Evolutionary conservation across 2,797 vertebrate genomes (phyloP).

Genomic region (Iguana delicatissima): DNA sequence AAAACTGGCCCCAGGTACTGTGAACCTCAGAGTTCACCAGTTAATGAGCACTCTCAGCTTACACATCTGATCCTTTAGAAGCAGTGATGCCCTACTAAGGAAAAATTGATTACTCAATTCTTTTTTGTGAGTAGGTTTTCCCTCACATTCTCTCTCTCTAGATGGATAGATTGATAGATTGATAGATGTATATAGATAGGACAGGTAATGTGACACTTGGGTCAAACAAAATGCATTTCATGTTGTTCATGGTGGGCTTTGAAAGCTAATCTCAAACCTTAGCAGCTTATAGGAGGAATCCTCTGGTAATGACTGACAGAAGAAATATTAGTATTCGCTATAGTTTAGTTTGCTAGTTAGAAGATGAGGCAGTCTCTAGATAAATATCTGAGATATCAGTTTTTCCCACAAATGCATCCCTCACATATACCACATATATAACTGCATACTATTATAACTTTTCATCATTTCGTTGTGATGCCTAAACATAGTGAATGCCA

Average conservation of each 20-base stretch:
- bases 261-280: background rate
- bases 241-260: background rate
- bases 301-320: no score
- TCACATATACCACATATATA: background rate
- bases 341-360: background rate
- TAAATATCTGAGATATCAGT: background rate
- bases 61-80: no score
- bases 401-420: background rate
- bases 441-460: background rate
- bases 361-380: background rate
- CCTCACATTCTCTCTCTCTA: background rate
- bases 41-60: no score
- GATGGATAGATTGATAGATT: background rate
- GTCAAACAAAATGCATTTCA: background rate
- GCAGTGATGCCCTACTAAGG: no score
- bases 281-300: background rate
- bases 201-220: background rate
- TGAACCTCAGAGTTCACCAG: no score
- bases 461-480: no score
- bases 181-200: background rate
- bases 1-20: no score
- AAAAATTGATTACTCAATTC: no score
- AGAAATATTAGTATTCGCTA: no score
- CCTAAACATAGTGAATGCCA: no score
- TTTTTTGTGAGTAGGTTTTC: background rate